Base-by-base conservation (phyloP, 2,888 invertebrate genomes). In the Leucoma salicis region DNA sequence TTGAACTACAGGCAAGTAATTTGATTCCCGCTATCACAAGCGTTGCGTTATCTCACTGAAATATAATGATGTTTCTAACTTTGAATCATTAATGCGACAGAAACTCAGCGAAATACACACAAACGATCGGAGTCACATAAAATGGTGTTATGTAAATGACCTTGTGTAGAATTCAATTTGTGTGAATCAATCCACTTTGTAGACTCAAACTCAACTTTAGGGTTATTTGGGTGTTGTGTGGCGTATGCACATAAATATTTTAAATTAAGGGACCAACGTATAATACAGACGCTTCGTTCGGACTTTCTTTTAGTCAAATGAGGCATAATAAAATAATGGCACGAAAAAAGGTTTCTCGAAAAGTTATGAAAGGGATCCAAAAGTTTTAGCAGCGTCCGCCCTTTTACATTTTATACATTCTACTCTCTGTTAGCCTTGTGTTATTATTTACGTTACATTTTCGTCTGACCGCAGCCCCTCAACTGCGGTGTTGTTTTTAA, bases 291-390 rank as follows among this genome's bases (percentile, higher is more conserved):
- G 72, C 73, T 69, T 71, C 73, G 62, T 67, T 65, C 75, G 77
- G 78, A 82, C 81, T 84, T 84, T 86, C 82, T 82, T 83, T 85
- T 80, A 82, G 82, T 82, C 83, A 84, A 85, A 85, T 84, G 84
- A 82, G 82, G 74, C 77, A 72, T 81, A 83, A 82, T 85, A 80
- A 83, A 85, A 87, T 83, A 85, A 87, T 84, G 80, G 78, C 57
- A 76, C 63, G 75, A 77, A 81, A 86, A 86, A 86, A 81, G 80
- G 81, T 74, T 77, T 63, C 76, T 75, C 78, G 70, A 67, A 78
- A 87, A 86, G 82, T 86, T 87, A 78, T 76, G 78, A 80, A 80
- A 82, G 78, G 82, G 78, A 74, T 81, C 75, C 75, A 66, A 82
- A 88, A 87, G 78, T 83, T 86, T 60, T 74, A 64, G 69, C 67